Conservation (phyloP, 2,888 invertebrate species). For the Megastigmus dorsalis region DNA sequence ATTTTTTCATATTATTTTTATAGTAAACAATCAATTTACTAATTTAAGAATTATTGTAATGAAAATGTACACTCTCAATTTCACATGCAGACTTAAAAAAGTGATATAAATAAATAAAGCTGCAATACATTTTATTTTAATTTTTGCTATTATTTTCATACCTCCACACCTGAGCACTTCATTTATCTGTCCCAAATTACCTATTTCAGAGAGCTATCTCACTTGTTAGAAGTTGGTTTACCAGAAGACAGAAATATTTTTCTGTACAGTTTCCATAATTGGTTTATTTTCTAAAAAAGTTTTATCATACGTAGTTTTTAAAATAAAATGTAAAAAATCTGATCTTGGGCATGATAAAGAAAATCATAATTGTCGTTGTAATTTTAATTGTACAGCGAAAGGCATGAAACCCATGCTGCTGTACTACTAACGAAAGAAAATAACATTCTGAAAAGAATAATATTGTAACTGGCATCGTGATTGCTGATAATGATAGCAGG, state of each 20-base stretch:
- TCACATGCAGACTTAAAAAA: too few species aligned
- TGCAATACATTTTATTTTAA: background rate
- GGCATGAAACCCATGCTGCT: slow-evolving; percentile 18
- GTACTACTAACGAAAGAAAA: slow-evolving; percentile 1
- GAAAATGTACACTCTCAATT: too few species aligned
- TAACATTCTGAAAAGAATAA: slow-evolving; percentile 46
- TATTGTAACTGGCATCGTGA: slow-evolving; percentile 54
- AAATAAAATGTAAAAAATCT: slow-evolving; percentile 19
- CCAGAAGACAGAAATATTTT: background rate
- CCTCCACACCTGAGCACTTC: background rate
- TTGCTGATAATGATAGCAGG: slow-evolving; percentile 58
- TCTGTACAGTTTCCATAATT: background rate
- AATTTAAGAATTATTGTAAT: too few species aligned
- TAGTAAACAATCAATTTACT: too few species aligned
- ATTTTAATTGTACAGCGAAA: slow-evolving; percentile 8
- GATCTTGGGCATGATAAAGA: background rate
- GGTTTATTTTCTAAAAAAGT: slow-evolving; percentile 22
- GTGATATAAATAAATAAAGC: too few species aligned
- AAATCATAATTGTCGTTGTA: background rate
- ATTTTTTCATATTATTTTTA: too few species aligned
- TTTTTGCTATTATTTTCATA: background rate
- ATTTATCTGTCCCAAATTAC: slow-evolving; percentile 1
- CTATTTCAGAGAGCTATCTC: background rate
- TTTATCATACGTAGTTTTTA: background rate
- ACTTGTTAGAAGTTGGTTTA: background rate